Percentiles rank a stretch among this genome's conserved stretches.
Evolutionary conservation across 2,113 vertebrate species (phyloP).

Genomic region (Gasterosteus aculeatus): DNA sequence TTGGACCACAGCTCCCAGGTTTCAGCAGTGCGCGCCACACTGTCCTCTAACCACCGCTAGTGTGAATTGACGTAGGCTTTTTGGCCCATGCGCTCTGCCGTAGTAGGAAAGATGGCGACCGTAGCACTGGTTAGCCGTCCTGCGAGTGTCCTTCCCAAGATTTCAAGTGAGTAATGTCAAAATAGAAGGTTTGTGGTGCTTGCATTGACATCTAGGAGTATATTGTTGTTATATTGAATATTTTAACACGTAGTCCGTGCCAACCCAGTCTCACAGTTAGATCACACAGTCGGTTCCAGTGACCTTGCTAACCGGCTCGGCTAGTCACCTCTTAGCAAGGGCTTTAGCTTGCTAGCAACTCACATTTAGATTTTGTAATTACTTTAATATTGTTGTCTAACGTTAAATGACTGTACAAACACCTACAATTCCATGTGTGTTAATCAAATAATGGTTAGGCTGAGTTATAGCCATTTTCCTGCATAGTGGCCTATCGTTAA

Average conservation of each 20-base stretch:
- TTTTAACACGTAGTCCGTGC: background rate
- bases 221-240: background rate
- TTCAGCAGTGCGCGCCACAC: background rate
- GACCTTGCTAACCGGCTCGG: constrained; percentile 70
- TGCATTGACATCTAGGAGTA: background rate
- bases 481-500: background rate
- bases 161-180: constrained; percentile 74
- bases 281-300: background rate
- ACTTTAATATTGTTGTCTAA: background rate
- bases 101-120: constrained; percentile 25
- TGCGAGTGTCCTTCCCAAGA: constrained; percentile 80
- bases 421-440: accelerated
- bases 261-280: accelerated
- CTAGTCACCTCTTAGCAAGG: constrained; percentile 37
- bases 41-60: background rate
- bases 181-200: accelerated
- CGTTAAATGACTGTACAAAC: background rate
- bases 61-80: background rate
- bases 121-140: constrained; percentile 75
- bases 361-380: background rate
- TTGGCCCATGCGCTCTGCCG: background rate
- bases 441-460: background rate
- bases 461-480: background rate
- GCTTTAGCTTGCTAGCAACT: constrained; percentile 14
- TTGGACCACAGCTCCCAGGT: background rate